Evolutionary conservation across 2,888 invertebrate genomes (phyloP), one percentile per base, ranked within the genome.

Genomic region (Brachyptera risi): DNA sequence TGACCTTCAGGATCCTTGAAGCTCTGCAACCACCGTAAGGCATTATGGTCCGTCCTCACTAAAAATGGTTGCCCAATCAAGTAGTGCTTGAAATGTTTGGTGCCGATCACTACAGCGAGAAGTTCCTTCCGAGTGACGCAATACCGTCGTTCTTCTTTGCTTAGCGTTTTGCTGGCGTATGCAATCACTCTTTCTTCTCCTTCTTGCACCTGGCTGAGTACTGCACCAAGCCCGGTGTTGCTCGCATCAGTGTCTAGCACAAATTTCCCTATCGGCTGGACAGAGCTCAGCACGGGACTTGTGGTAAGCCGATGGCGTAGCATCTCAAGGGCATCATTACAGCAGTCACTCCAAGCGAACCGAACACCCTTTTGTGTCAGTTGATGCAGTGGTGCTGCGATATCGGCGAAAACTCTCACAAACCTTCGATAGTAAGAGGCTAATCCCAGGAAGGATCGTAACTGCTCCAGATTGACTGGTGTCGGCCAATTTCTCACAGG

Each of bases 21-120:
- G 3, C 13, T 42, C 5, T 15, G 9, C 1, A 56, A 54, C 65
- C 65, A 66, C 13, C 31, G 37, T 3, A 62, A 19, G 3, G 54
- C 19, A 11, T 15, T 15, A 62, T 49, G n/a, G 62, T 56, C 56
- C 1, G 64, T 63, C 3, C 62, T 23, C 1, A 66, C 59, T 1
- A 51, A 62, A 21, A 66, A 65, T 21, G n/a, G 13, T 13, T 26
- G 31, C 4, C 65, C 65, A n/a, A 64, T 59, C 3, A 65, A 11
- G 11, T 63, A 65, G 1, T 58, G 44, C 13, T 60, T 3, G 7
- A 65, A 61, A 15, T 65, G 58, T 15, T 51, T 51, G 2, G 15
- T 9, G 7, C 17, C 31, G 5, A 31, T 31, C 1, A 65, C 11
- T 13, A 66, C 59, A 1, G 65, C 63, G 7, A 63, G 42, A 15